Percentiles rank a stretch among this genome's conserved stretches.
These are phyloP conservation scores for Copsychus sechellarum DNA, from an alignment of 2,113 vertebrate genomes.

Conservation along the genomic window DNA sequence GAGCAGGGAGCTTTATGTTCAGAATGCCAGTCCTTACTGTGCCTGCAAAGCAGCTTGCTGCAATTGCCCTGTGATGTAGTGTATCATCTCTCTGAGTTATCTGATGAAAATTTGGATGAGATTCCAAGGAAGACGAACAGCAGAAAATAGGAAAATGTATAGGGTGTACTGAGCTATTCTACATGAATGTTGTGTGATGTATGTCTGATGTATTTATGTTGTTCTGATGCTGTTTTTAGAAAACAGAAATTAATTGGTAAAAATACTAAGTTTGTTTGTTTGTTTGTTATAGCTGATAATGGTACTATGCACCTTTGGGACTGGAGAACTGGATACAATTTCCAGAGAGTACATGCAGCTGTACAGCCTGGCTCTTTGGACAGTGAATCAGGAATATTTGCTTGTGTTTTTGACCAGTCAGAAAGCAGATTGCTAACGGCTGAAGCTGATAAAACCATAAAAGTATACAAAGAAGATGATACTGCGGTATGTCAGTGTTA, in stretches of 20 bases:
- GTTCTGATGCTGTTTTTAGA: not conserved
- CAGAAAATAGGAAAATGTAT: not conserved
- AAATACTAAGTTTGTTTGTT: not conserved
- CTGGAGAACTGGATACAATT: slow-evolving; percentile 98
- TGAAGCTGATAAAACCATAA: slow-evolving; percentile 98
- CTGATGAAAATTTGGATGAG: not conserved
- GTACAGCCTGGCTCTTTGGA: slow-evolving; percentile 97
- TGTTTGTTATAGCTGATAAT: slow-evolving; percentile 85
- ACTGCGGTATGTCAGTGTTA: slow-evolving; percentile 80
- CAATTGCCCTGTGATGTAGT: not conserved
- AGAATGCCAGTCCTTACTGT: not conserved
- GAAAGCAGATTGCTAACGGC: slow-evolving; percentile 92
- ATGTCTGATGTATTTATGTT: not conserved
- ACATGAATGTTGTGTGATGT: not conserved
- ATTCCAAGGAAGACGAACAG: not conserved
- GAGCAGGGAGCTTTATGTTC: not conserved
- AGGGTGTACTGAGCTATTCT: not conserved
- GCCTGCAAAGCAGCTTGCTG: not conserved
- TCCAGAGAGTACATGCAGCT: slow-evolving; percentile 95
- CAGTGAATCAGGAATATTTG: slow-evolving; percentile 98
- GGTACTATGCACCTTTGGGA: slow-evolving; percentile 99
- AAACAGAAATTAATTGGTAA: not conserved
- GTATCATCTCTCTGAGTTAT: not conserved
- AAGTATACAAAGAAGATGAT: slow-evolving; percentile 96
- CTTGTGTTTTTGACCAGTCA: slow-evolving; percentile 92